A percentile compares a stretch with the other conserved stretches of the same genome.
phyloP scores from a whole-genome alignment of 1,140 invertebrate species.

The Microplitis mediator region DNA sequence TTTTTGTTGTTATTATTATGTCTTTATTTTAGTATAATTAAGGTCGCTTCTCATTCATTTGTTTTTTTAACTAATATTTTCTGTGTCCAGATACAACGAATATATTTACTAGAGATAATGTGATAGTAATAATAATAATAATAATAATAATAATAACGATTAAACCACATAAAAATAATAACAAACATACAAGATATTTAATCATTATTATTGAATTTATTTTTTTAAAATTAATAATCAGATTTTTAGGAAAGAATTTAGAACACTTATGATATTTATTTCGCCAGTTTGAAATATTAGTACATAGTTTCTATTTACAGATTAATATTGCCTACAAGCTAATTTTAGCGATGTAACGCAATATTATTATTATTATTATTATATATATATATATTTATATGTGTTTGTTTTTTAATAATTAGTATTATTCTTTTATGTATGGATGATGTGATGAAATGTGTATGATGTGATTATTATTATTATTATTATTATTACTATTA shows the following conservation, averaged over 20 bases:
- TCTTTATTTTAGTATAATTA: too few species aligned
- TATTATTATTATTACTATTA: too few species aligned
- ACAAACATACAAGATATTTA: conserved; percentile 40
- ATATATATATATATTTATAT: conserved; percentile 9
- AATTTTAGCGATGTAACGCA: conserved; percentile 43
- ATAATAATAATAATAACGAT: conserved; percentile 4
- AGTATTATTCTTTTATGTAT: background rate
- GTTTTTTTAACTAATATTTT: background rate
- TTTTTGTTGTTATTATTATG: background rate
- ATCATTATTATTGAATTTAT: conserved; percentile 30
- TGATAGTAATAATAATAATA: too few species aligned
- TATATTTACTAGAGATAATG: background rate
- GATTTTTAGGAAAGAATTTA: conserved; percentile 42
- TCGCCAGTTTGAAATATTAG: conserved; percentile 49
- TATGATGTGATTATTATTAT: background rate
- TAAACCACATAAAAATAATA: conserved; percentile 46
- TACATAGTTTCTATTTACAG: conserved; percentile 53
- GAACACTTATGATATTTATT: conserved; percentile 40
- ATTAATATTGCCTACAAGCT: conserved; percentile 43
- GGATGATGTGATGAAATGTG: conserved; percentile 8
- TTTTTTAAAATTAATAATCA: conserved; percentile 30
- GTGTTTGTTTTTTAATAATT: conserved; percentile 8
- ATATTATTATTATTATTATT: background rate
- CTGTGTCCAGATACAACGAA: conserved; percentile 34
- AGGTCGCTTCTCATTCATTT: too few species aligned